Percentiles rank a stretch among this genome's conserved stretches.
phyloP scores from a whole-genome alignment of 1,140 invertebrate species.

The Bombus impatiens region DNA sequence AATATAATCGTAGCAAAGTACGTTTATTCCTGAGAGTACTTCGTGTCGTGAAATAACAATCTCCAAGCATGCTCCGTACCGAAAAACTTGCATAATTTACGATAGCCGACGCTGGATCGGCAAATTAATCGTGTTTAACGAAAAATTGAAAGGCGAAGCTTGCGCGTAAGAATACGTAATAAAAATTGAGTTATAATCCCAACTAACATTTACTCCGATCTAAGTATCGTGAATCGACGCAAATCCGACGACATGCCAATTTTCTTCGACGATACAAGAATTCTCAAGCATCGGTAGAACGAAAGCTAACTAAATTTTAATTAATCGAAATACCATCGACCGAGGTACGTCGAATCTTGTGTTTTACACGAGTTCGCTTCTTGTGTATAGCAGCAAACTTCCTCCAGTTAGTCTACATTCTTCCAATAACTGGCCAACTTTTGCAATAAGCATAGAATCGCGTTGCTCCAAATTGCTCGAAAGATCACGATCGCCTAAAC shows the following conservation, averaged over 20 bases:
- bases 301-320: conserved; percentile 10
- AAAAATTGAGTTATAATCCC: neutral
- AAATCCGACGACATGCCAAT: too few relatives aligned
- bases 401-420: neutral
- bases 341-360: neutral
- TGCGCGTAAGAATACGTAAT: neutral
- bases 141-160: neutral
- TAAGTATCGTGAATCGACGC: neutral
- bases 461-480: neutral
- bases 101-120: too few relatives aligned
- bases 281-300: neutral
- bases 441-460: conserved; percentile 7
- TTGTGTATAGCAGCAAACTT: neutral
- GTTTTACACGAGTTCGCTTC: neutral
- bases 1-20: neutral
- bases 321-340: neutral
- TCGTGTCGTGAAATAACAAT: neutral
- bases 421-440: conserved; percentile 29
- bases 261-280: neutral
- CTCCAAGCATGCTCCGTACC: too few relatives aligned
- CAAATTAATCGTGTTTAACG: neutral
- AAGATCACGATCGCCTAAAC: conserved; percentile 3
- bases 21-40: neutral
- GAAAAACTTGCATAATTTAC: neutral
- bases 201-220: neutral